Percentiles rank a stretch among this genome's conserved stretches.
Conservation (phyloP, 2,888 invertebrate genomes). For the Drosophila parthenogenetica region DNA sequence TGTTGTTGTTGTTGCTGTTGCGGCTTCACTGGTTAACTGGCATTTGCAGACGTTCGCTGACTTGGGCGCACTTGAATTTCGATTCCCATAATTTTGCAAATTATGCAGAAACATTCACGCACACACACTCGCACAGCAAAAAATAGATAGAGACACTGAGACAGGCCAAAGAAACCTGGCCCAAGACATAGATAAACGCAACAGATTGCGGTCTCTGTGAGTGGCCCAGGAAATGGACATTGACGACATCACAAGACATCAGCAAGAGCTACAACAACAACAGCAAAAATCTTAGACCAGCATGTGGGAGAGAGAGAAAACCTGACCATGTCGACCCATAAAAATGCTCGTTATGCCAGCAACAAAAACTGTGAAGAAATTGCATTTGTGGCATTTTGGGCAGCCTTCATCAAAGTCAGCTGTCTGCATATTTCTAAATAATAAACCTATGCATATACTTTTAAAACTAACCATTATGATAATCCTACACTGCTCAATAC, state of each 20-base stretch:
- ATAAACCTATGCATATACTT: constrained; percentile 7
- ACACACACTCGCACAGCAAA: constrained; percentile 38
- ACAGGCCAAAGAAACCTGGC: constrained; percentile 34
- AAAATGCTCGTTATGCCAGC: constrained; percentile 59
- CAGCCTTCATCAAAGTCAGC: constrained; percentile 61
- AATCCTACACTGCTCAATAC: constrained; percentile 12
- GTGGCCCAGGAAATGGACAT: constrained; percentile 68
- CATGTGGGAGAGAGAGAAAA: constrained; percentile 68
- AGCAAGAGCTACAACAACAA: constrained; percentile 12
- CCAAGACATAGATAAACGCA: constrained; percentile 64
- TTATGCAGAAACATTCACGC: constrained; percentile 71
- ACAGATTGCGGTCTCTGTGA: constrained; percentile 65
- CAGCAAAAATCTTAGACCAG: constrained; percentile 48
- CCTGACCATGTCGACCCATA: constrained; percentile 71
- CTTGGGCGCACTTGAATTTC: constrained; percentile 63
- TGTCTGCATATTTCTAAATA: constrained; percentile 20
- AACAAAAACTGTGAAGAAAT: constrained; percentile 47
- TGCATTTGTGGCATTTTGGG: constrained; percentile 59
- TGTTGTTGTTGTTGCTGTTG: constrained; percentile 35
- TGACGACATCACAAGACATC: constrained; percentile 64
- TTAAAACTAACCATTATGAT: constrained; percentile 33
- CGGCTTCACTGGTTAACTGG: constrained; percentile 69
- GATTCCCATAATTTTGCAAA: constrained; percentile 77
- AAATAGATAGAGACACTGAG: constrained; percentile 27
- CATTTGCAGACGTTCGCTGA: constrained; percentile 53